Conservation (phyloP, 2,113 vertebrate species). For the Syngnathoides biaculeatus region DNA sequence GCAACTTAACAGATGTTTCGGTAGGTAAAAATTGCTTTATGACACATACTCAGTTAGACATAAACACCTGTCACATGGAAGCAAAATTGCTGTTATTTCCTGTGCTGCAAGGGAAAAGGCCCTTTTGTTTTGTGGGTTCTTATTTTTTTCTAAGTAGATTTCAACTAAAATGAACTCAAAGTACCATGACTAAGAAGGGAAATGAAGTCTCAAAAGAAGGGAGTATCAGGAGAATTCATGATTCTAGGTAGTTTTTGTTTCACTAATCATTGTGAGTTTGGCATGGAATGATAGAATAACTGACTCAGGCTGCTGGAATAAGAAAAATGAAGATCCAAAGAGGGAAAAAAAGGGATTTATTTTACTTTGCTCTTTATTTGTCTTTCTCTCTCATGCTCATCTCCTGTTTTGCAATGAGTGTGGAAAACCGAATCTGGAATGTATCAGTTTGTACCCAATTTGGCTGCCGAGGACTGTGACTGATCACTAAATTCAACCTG, state of each 20-base stretch:
- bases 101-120: constrained; percentile 7
- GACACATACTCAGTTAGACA: constrained; percentile 30
- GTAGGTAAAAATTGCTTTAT: constrained; percentile 28
- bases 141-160: not conserved
- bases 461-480: constrained; percentile 81
- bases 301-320: constrained; percentile 12
- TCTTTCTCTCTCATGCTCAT: constrained; percentile 15
- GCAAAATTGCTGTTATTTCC: constrained; percentile 9
- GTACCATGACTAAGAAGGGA: constrained; percentile 18
- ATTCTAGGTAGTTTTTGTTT: constrained; percentile 32
- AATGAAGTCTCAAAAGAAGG: constrained; percentile 11
- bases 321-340: constrained; percentile 15
- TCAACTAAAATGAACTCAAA: constrained; percentile 13
- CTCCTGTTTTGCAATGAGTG: constrained; percentile 54
- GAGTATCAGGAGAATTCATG: constrained; percentile 18
- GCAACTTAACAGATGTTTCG: constrained; percentile 49
- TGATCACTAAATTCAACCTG: constrained; percentile 79
- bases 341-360: constrained; percentile 7
- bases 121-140: constrained; percentile 4
- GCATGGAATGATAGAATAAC: constrained; percentile 1
- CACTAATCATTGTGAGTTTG: constrained; percentile 24
- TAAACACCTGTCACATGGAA: constrained; percentile 18
- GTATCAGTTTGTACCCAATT: constrained; percentile 84
- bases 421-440: constrained; percentile 74
- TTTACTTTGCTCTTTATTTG: constrained; percentile 19